phyloP scores from a whole-genome alignment of 2,797 vertebrate genomes.

The Miichthys miiuy region DNA sequence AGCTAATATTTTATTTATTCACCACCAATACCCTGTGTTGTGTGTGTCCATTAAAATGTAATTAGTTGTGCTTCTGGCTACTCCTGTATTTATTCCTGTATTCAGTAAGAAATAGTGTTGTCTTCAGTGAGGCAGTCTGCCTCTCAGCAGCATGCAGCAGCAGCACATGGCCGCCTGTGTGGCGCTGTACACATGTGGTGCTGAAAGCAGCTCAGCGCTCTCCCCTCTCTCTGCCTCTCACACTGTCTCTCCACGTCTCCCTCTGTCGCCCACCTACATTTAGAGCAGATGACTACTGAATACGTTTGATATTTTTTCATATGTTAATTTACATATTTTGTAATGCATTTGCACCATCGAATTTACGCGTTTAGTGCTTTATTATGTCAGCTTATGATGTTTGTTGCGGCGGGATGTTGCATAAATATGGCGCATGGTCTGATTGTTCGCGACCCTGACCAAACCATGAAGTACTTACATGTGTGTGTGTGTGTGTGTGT shows the following conservation, averaged over 20 bases:
- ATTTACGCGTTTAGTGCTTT: background rate
- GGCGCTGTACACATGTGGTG: slow-evolving; percentile 85
- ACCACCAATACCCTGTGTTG: too few species aligned
- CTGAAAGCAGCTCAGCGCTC: slow-evolving; percentile 77
- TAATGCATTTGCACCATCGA: background rate
- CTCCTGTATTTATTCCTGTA: background rate
- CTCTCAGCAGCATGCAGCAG: slow-evolving; percentile 67
- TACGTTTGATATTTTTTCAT: background rate
- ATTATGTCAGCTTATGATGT: background rate
- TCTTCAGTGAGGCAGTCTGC: slow-evolving; percentile 13
- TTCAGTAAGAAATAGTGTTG: background rate
- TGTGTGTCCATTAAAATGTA: too few species aligned
- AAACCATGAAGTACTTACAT: background rate
- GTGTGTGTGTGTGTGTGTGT: background rate
- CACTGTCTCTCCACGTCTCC: slow-evolving; percentile 54
- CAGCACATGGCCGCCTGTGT: slow-evolving; percentile 79
- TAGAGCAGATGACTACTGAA: background rate
- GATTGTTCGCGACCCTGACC: background rate
- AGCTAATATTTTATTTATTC: background rate
- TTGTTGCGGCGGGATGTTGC: background rate
- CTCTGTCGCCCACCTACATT: slow-evolving; percentile 51
- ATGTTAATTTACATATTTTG: accelerated
- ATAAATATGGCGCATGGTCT: background rate
- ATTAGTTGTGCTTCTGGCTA: background rate
- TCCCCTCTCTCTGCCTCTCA: slow-evolving; percentile 19